Evolutionary conservation across 2,888 invertebrate species (phyloP), one percentile per base, ranked within the genome.

Genomic region (Aphrophora alni): DNA sequence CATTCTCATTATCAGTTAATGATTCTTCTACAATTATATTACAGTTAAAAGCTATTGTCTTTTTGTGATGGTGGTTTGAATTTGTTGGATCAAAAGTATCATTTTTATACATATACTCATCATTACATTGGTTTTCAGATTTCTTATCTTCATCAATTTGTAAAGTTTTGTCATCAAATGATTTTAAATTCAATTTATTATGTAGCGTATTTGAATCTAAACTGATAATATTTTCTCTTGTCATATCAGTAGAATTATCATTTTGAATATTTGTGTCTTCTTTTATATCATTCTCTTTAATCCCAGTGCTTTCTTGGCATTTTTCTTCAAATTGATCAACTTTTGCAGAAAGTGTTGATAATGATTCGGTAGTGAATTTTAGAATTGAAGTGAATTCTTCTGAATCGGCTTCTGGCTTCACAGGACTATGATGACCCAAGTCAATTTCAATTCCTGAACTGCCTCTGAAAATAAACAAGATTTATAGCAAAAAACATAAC

Each of bases 21-120:
- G 83, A 82, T 82, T 87, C 87, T 25, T 59, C 33, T 26, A 14
- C 12, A 77, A 26, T n/a, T 44, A 14, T 2, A 44, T 44, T 44
- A 14, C 44, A 44, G 5, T 33, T 33, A n/a, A n/a, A n/a, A n/a
- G n/a, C n/a, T 4, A 33, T 10, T 10, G 4, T 33, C 10, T 10
- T 33, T 33, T 33, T 33, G 10, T 33, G 5, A 7, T 33, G 5
- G 10, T 33, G 10, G 10, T 33, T 33, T 33, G 10, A 33, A 33
- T 10, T 7, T 33, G 33, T 33, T 33, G 4, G 4, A 33, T 33
- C 33, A 33, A 10, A 4, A 10, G 4, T 4, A 7, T 33, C 10
- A 33, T 33, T 33, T 33, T 33, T 33, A 33, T 33, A 33, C 4
- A 10, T 33, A 10, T 10, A 7, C 14, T 44, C 44, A 14, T 44